phyloP scores from a whole-genome alignment of 2,797 vertebrate species.

The Artibeus jamaicensis region DNA sequence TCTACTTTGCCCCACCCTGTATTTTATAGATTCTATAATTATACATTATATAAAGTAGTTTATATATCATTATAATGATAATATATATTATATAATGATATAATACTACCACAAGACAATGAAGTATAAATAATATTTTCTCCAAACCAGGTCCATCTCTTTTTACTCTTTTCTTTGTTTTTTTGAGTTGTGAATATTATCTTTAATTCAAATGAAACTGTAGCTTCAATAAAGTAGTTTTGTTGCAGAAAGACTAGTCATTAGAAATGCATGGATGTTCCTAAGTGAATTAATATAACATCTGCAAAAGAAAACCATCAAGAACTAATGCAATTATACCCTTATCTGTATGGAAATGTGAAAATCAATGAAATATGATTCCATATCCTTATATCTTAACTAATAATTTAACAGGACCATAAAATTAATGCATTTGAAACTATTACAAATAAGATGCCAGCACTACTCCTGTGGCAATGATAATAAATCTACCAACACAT shows the following conservation, averaged over 20 bases:
- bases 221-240: not conserved
- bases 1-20: not conserved
- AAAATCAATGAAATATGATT: slow-evolving; percentile 52
- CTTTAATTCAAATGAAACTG: slow-evolving; percentile 9
- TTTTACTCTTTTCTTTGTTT: not conserved
- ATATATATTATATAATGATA: not conserved
- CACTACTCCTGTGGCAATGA: not conserved
- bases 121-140: not conserved
- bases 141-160: not conserved
- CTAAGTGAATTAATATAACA: slow-evolving; percentile 17
- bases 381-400: not conserved
- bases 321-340: slow-evolving; percentile 54
- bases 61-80: not conserved
- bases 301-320: slow-evolving; percentile 23
- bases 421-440: slow-evolving; percentile 53
- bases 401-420: not conserved
- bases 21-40: not conserved
- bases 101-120: not conserved
- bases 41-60: not conserved
- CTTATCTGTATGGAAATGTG: not conserved
- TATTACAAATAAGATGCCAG: slow-evolving; percentile 1
- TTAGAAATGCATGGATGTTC: slow-evolving; percentile 45
- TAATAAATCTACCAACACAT: slow-evolving; percentile 32
- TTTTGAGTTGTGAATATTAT: not conserved
- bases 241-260: not conserved